phyloP scores from a whole-genome alignment of 2,888 invertebrate species.

The Caenorhabditis panamensis region DNA sequence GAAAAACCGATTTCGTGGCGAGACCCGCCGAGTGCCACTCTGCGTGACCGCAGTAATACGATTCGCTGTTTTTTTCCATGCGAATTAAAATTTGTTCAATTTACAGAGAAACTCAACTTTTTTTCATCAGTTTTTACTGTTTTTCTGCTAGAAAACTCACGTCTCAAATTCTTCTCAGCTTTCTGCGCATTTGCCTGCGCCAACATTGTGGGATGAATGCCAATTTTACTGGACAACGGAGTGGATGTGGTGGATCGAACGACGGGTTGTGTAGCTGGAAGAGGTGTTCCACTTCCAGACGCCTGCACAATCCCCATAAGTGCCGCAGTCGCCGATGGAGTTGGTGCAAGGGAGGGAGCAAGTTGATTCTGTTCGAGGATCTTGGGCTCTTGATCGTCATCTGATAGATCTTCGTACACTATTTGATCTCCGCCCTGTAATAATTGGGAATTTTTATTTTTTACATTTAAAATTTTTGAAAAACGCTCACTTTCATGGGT shows the following conservation, averaged over 20 bases:
- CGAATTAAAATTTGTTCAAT: too few relatives aligned
- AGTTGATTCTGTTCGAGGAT: too few relatives aligned
- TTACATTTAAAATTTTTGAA: too few relatives aligned
- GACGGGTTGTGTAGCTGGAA: neutral
- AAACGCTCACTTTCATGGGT: constrained; percentile 29
- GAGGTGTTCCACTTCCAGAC: constrained; percentile 4
- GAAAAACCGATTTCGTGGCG: too few relatives aligned
- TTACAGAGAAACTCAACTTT: too few relatives aligned
- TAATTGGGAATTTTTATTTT: neutral
- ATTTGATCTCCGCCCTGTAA: neutral
- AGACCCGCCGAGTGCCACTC: too few relatives aligned
- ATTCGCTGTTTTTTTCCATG: too few relatives aligned
- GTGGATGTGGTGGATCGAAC: constrained; percentile 8
- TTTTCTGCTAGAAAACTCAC: too few relatives aligned
- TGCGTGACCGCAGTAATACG: too few relatives aligned
- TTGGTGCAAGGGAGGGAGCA: neutral
- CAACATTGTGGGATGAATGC: constrained; percentile 33
- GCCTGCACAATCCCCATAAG: constrained; percentile 38
- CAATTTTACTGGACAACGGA: constrained; percentile 22
- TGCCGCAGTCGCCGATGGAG: constrained; percentile 31
- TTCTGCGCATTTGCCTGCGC: constrained; percentile 2
- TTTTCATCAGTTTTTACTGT: too few relatives aligned
- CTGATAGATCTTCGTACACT: constrained; percentile 47
- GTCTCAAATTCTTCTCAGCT: constrained; percentile 22
- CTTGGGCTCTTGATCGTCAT: constrained; percentile 32